phyloP scores from a whole-genome alignment of 2,888 invertebrate species.

The Ditula angustiorana region DNA sequence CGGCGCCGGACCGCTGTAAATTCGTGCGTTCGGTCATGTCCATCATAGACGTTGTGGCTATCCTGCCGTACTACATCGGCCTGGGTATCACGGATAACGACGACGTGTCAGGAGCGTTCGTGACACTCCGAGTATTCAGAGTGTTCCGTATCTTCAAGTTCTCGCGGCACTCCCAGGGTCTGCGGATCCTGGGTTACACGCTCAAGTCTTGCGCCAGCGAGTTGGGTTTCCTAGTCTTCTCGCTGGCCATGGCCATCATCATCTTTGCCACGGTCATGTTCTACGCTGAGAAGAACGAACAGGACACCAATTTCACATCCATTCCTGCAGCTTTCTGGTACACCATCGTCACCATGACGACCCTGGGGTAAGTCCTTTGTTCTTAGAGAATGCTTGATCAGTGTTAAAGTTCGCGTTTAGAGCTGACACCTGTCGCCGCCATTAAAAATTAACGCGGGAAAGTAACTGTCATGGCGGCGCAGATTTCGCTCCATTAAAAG shows the following conservation, averaged over 20 bases:
- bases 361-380: conserved; percentile 94
- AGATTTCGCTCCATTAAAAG: conserved; percentile 66
- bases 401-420: conserved; percentile 43
- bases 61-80: conserved; percentile 99
- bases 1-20: conserved; percentile 99
- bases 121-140: conserved; percentile 98
- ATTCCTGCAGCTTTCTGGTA: conserved; percentile 99
- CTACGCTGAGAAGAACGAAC: conserved; percentile 99
- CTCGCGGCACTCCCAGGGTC: conserved; percentile 99
- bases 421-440: conserved; percentile 75
- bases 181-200: conserved; percentile 99
- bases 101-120: conserved; percentile 99
- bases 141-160: conserved; percentile 99
- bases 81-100: conserved; percentile 99
- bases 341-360: conserved; percentile 99
- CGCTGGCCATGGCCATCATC: conserved; percentile 99
- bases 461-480: conserved; percentile 74
- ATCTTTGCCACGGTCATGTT: conserved; percentile 99
- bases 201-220: conserved; percentile 99
- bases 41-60: conserved; percentile 99
- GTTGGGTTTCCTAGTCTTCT: conserved; percentile 99
- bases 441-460: conserved; percentile 76
- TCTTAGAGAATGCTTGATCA: conserved; percentile 31
- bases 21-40: conserved; percentile 99
- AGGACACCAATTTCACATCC: conserved; percentile 98